Percentiles rank a stretch among this genome's conserved stretches.
phyloP scores from a whole-genome alignment of 2,888 invertebrate species.

The Osmoderma eremita region DNA sequence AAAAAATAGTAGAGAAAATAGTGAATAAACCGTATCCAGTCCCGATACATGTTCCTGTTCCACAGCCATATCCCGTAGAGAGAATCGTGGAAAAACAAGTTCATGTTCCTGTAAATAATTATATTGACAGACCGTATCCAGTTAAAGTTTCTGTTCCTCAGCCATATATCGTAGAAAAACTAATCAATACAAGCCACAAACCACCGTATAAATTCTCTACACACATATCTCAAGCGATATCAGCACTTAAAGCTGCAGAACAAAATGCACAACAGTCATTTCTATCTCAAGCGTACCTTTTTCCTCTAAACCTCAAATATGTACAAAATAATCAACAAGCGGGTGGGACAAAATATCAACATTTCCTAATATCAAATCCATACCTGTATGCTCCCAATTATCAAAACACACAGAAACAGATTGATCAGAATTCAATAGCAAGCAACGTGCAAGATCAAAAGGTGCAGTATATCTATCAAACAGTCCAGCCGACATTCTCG shows the following conservation, averaged over 20 bases:
- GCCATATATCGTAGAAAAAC: slow-evolving; percentile 65
- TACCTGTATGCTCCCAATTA: slow-evolving; percentile 44
- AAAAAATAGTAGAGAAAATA: slow-evolving; percentile 67
- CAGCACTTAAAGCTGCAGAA: slow-evolving; percentile 5
- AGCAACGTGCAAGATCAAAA: slow-evolving; percentile 18
- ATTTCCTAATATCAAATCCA: slow-evolving; percentile 37
- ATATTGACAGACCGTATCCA: slow-evolving; percentile 59
- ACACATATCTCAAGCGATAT: slow-evolving; percentile 60
- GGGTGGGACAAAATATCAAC: slow-evolving; percentile 6
- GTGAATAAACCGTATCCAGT: slow-evolving; percentile 63
- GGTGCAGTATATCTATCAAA: slow-evolving; percentile 13
- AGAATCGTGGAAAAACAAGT: slow-evolving; percentile 72
- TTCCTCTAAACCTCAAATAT: slow-evolving; percentile 22
- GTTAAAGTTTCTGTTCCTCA: slow-evolving; percentile 54
- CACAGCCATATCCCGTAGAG: slow-evolving; percentile 66
- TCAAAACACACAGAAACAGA: slow-evolving; percentile 37
- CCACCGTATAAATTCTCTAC: slow-evolving; percentile 62
- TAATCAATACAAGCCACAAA: slow-evolving; percentile 63
- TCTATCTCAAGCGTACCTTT: slow-evolving; percentile 2
- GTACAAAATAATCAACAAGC: slow-evolving; percentile 8
- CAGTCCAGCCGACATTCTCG: background rate
- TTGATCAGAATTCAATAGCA: slow-evolving; percentile 28
- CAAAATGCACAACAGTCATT: slow-evolving; percentile 11
- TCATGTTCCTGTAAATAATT: slow-evolving; percentile 66
- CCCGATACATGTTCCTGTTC: slow-evolving; percentile 60